Base-by-base conservation (phyloP, 2,113 vertebrate species). In the Tringa solitaria region DNA sequence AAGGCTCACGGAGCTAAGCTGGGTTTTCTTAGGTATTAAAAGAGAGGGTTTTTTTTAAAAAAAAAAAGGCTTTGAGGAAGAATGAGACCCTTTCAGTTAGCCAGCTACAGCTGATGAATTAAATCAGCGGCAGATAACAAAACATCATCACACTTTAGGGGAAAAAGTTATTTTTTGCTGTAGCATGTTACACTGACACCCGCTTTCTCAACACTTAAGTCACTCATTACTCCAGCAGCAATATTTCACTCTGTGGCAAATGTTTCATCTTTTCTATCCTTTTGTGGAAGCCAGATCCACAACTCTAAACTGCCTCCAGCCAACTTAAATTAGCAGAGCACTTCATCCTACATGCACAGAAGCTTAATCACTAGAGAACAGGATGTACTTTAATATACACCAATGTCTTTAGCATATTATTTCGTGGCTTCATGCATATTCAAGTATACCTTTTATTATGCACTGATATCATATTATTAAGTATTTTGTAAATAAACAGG, bases 341-440 rank as follows among this genome's bases (percentile, higher is more conserved):
- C 56, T 96, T 82, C 70, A 88, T 43, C 65, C 65, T 64, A 83
- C 68, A 84, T 37, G 30, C 39, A 79, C 17, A 26, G 53, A 27
- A 69, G 65, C 84, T 95, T 84, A 93, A 92, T 89, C 84, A 94
- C 75, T 27, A 51, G 68, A 69, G 30, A 73, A 90, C 65, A 83
- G 79, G 82, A 95, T 73, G 72, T 54, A 48, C 33, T 74, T 79
- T n/a, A 91, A 75, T 43, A 79, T 16, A 85, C 10, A 69, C 50
- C 26, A 37, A 15, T 33, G n/a, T 27, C 50, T 86, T 92, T 23
- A 77, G 75, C 26, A 59, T 88, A 27, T 56, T 85, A 83, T 87
- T 93, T 85, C 63, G 78, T 74, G 81, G 72, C n/a, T 84, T 93
- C 17, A 6, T 54, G 32, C 28, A 65, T 27, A 64, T 46, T 86